phyloP scores from a whole-genome alignment of 2,888 invertebrate genomes.

The Protophormia terraenovae region DNA sequence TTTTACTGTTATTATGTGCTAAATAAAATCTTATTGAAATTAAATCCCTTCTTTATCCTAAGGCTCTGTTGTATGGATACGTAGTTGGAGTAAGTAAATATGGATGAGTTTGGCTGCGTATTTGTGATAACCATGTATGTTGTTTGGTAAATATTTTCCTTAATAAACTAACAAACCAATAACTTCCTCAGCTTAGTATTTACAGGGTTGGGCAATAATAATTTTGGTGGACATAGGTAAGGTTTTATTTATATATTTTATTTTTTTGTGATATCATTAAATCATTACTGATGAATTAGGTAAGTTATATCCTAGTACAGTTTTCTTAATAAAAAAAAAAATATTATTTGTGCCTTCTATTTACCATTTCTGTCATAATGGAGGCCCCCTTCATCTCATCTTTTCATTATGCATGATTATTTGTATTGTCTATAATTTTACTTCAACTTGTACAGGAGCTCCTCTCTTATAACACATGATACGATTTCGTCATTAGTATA shows the following conservation, averaged over 20 bases:
- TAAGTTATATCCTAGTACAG: no score
- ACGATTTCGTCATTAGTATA: conserved; percentile 62
- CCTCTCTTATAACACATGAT: conserved; percentile 51
- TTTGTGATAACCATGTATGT: conserved; percentile 23
- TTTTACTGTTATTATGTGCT: no score
- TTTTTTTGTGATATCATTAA: no score
- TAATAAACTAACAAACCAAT: conserved; percentile 32
- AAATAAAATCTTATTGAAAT: no score
- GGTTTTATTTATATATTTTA: no score
- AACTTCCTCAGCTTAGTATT: conserved; percentile 33
- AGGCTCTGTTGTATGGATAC: not conserved
- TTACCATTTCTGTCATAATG: not conserved
- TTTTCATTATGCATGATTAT: conserved; percentile 64
- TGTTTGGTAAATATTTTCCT: conserved; percentile 41
- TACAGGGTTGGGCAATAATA: not conserved
- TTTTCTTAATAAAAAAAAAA: no score
- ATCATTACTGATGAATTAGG: no score
- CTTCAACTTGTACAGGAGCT: conserved; percentile 63
- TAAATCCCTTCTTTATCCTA: not conserved
- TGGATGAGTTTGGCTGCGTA: not conserved
- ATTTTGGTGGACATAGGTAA: not conserved
- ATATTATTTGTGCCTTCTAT: conserved; percentile 1
- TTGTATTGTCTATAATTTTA: conserved; percentile 63
- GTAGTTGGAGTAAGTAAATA: not conserved
- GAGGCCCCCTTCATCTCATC: conserved; percentile 8